Evolutionary conservation across 1,140 invertebrate species (phyloP), one percentile per base, ranked within the genome.

Genomic region (Teleopsis dalmanni): DNA sequence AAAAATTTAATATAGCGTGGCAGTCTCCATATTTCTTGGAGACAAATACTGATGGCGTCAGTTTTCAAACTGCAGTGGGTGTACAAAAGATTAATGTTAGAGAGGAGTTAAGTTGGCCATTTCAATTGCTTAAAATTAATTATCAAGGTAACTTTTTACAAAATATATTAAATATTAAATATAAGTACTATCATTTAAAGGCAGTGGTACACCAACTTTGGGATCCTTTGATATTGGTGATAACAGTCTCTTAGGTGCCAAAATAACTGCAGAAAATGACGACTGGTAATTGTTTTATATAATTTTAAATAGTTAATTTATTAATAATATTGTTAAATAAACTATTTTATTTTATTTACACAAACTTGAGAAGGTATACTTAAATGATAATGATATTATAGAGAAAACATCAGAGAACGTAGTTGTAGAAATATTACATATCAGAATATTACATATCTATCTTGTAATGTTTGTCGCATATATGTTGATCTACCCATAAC

Each of bases 121-220:
- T 74, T 6, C 41, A 57, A 11, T 67, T 76, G 6, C 73, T 72
- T 2, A 67, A 62, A 51, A 57, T 76, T 3, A 76, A 75, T 54
- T 75, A 75, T 53, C 29, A 60, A 23, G 73, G 74, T 74, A 48
- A 50, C n/a, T n/a, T n/a, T n/a, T n/a, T n/a, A n/a, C n/a, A n/a
- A n/a, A n/a, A n/a, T n/a, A n/a, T n/a, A n/a, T n/a, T n/a, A n/a
- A n/a, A n/a, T n/a, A n/a, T n/a, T n/a, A n/a, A n/a, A n/a, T n/a
- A 8, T 41, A 2, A 26, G 9, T 26, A 22, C 11, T 21, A 27
- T n/a, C n/a, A n/a, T n/a, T 29, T 40, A 9, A 1, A 49, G 47
- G 47, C n/a, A 49, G 22, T 16, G 23, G 21, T 25, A 36, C 10
- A 26, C 52, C 45, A n/a, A 26, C 21, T 0, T 11, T 54, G 22